Conservation (phyloP, 2,888 invertebrate species). For the Geotrupes spiniger region DNA sequence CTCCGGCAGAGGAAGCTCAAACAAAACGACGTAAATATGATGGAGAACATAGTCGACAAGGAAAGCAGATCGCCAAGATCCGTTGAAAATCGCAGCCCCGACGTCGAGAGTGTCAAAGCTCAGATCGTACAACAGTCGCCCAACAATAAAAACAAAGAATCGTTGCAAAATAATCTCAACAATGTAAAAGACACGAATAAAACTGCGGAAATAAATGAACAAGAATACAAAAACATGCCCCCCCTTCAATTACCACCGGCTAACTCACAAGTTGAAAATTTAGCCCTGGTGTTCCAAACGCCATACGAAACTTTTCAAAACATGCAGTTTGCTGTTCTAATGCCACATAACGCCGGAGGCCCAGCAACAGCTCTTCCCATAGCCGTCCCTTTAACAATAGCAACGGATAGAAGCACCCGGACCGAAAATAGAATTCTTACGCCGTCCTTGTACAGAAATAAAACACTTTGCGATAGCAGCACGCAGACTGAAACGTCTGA, state of each 20-base stretch:
- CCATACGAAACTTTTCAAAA: conserved; percentile 51
- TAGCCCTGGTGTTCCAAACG: conserved; percentile 48
- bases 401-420: conserved; percentile 33
- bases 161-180: conserved; percentile 1
- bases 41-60: conserved; percentile 48
- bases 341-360: conserved; percentile 49
- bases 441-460: conserved; percentile 55
- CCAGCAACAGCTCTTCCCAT: conserved; percentile 39
- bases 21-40: conserved; percentile 46
- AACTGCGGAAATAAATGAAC: conserved; percentile 10
- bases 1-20: conserved; percentile 37
- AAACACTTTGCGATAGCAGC: conserved; percentile 58
- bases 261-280: conserved; percentile 37
- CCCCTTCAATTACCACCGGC: conserved; percentile 18
- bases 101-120: no score
- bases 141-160: conserved; percentile 22
- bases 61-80: conserved; percentile 17
- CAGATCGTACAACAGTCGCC: background rate
- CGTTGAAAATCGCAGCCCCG: conserved; percentile 11
- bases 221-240: conserved; percentile 15
- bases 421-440: conserved; percentile 57
- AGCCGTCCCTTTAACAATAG: conserved; percentile 37
- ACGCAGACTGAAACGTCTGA: conserved; percentile 63
- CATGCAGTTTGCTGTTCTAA: conserved; percentile 60
- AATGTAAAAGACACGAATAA: conserved; percentile 3